phyloP scores from a whole-genome alignment of 2,888 invertebrate species.

The Perdita meconis region DNA sequence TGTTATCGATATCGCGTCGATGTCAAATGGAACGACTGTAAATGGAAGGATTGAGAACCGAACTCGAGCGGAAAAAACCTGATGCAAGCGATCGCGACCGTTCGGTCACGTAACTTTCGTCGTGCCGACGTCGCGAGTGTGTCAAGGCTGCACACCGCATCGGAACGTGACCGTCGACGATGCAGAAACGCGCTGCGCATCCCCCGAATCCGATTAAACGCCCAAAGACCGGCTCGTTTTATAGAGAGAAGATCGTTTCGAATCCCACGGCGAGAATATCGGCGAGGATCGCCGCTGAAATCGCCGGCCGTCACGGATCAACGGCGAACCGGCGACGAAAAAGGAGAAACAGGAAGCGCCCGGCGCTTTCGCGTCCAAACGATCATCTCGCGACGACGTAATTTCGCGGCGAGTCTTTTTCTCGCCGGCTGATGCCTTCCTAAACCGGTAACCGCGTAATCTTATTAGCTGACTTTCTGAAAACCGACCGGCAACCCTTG shows the following conservation, averaged over 20 bases:
- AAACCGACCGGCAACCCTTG: slow-evolving; percentile 20
- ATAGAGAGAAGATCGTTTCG: too few species aligned
- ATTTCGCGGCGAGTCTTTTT: slow-evolving; percentile 49
- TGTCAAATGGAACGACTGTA: not conserved
- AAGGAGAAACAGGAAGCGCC: slow-evolving; percentile 57
- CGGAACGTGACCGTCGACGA: slow-evolving; percentile 32
- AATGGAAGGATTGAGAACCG: not conserved
- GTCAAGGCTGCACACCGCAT: slow-evolving; percentile 58
- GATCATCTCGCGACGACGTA: slow-evolving; percentile 50
- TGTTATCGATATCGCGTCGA: not conserved
- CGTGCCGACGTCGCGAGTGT: slow-evolving; percentile 44
- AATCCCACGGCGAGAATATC: slow-evolving; percentile 16
- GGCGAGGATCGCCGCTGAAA: slow-evolving; percentile 34
- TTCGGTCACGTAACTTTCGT: slow-evolving; percentile 45
- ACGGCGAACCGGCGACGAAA: slow-evolving; percentile 34
- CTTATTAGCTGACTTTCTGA: slow-evolving; percentile 49
- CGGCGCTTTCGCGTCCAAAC: slow-evolving; percentile 45
- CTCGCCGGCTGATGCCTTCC: slow-evolving; percentile 25
- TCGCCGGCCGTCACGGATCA: slow-evolving; percentile 53
- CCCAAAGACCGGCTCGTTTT: not conserved
- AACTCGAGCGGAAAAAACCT: slow-evolving; percentile 17
- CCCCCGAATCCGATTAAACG: not conserved
- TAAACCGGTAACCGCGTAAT: slow-evolving; percentile 47
- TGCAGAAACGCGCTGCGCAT: not conserved
- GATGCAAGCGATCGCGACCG: slow-evolving; percentile 11